Conservation (phyloP, 1,140 invertebrate species). For the Zaprionus lachaisei region DNA sequence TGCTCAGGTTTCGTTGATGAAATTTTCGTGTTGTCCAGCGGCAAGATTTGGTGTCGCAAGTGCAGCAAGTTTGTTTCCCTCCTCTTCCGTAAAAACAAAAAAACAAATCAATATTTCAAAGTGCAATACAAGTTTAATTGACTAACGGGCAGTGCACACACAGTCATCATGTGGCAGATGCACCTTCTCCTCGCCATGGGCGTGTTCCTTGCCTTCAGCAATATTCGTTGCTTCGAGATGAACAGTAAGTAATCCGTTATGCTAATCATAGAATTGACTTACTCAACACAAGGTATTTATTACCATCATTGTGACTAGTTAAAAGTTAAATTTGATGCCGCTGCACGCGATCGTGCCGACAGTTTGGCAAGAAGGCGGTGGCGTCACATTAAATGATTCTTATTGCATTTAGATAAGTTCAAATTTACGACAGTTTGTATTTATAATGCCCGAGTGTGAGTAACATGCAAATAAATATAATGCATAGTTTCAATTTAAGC, state of each 20-base stretch:
- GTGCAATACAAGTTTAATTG: constrained; percentile 25
- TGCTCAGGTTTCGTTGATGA: constrained; percentile 62
- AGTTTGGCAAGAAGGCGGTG: background rate
- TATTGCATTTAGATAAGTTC: constrained; percentile 4
- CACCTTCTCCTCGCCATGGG: constrained; percentile 44
- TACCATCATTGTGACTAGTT: background rate
- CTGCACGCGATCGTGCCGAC: constrained; percentile 10
- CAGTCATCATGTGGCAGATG: constrained; percentile 35
- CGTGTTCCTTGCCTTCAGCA: constrained; percentile 36
- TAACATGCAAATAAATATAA: background rate
- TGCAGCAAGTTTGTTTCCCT: constrained; percentile 36
- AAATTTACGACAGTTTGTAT: constrained; percentile 18
- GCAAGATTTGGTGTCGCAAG: constrained; percentile 66
- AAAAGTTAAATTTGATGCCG: background rate
- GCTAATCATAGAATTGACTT: background rate
- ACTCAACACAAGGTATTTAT: background rate
- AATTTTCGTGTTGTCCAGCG: constrained; percentile 49
- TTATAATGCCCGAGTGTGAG: background rate
- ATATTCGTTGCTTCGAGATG: constrained; percentile 59
- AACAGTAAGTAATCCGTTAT: constrained; percentile 71
- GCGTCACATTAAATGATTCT: constrained; percentile 21
- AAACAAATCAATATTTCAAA: constrained; percentile 17
- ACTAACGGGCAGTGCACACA: constrained; percentile 11
- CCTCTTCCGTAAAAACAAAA: constrained; percentile 16
- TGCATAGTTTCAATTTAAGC: constrained; percentile 7